These are phyloP conservation scores for Drosophila ohnishii DNA, from an alignment of 1,140 invertebrate species.

Conservation along the genomic window DNA sequence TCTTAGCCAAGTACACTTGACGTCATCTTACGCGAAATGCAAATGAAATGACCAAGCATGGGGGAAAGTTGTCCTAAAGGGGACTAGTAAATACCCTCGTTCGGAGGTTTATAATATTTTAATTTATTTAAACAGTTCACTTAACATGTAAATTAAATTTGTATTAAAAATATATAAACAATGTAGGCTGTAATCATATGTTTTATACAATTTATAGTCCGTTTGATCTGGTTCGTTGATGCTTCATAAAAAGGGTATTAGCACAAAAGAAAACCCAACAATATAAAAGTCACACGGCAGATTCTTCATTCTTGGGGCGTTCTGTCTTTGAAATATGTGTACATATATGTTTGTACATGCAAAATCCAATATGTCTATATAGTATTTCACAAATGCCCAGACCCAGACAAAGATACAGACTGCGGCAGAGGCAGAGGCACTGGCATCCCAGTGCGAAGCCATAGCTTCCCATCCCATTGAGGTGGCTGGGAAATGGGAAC, in stretches of 20 bases:
- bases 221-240: neutral
- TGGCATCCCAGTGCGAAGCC: constrained; percentile 17
- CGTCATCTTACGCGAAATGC: constrained; percentile 77
- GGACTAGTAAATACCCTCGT: constrained; percentile 7
- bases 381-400: constrained; percentile 70
- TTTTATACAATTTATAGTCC: neutral
- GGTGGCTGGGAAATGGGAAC: constrained; percentile 71
- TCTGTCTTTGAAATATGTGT: constrained; percentile 30
- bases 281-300: constrained; percentile 24
- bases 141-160: too few relatives aligned
- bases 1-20: constrained; percentile 52
- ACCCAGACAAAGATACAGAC: constrained; percentile 47
- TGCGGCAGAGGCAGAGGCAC: neutral
- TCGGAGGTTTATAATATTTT: neutral
- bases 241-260: constrained; percentile 11
- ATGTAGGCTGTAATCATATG: neutral
- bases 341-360: constrained; percentile 54
- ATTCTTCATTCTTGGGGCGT: constrained; percentile 49
- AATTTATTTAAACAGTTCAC: neutral
- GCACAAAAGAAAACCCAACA: constrained; percentile 34
- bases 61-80: rapidly evolving
- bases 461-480: constrained; percentile 36
- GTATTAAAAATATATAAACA: too few relatives aligned
- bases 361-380: constrained; percentile 80
- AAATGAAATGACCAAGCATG: constrained; percentile 48